A percentile compares a stretch with the other conserved stretches of the same genome.
These are phyloP conservation scores for Megaustenia siamemsis DNA, from an alignment of 2,888 invertebrate genomes.

Conservation along the genomic window DNA sequence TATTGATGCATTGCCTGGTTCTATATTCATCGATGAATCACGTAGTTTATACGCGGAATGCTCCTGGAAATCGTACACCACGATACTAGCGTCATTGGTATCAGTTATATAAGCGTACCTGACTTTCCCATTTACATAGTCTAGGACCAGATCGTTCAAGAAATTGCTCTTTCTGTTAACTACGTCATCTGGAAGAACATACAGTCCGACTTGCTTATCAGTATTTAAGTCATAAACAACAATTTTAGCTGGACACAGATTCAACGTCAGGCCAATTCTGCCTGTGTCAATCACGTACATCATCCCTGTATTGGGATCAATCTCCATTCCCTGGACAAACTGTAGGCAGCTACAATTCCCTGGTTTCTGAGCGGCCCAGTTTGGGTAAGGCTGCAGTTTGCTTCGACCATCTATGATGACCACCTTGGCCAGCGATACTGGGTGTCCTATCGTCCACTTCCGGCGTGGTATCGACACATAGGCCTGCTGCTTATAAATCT, in stretches of 20 bases:
- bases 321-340: constrained; percentile 71
- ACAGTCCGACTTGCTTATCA: constrained; percentile 59
- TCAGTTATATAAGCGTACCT: constrained; percentile 70
- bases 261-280: constrained; percentile 51
- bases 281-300: constrained; percentile 74
- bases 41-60: constrained; percentile 62
- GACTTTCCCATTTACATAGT: constrained; percentile 66
- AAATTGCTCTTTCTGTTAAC: constrained; percentile 64
- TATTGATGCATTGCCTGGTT: constrained; percentile 56
- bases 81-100: constrained; percentile 62
- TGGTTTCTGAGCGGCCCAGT: constrained; percentile 66
- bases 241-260: constrained; percentile 69
- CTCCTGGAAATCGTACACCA: constrained; percentile 65
- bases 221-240: constrained; percentile 65
- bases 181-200: constrained; percentile 64
- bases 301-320: constrained; percentile 68
- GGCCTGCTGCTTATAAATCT: constrained; percentile 62
- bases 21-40: constrained; percentile 63
- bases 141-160: constrained; percentile 70
- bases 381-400: constrained; percentile 66
- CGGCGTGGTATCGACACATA: constrained; percentile 70
- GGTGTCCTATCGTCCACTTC: constrained; percentile 46
- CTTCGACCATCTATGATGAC: constrained; percentile 52
- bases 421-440: constrained; percentile 58
- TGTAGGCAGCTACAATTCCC: constrained; percentile 71